These are phyloP conservation scores for Setophaga petechia DNA, from an alignment of 2,113 vertebrate genomes.

Conservation along the genomic window DNA sequence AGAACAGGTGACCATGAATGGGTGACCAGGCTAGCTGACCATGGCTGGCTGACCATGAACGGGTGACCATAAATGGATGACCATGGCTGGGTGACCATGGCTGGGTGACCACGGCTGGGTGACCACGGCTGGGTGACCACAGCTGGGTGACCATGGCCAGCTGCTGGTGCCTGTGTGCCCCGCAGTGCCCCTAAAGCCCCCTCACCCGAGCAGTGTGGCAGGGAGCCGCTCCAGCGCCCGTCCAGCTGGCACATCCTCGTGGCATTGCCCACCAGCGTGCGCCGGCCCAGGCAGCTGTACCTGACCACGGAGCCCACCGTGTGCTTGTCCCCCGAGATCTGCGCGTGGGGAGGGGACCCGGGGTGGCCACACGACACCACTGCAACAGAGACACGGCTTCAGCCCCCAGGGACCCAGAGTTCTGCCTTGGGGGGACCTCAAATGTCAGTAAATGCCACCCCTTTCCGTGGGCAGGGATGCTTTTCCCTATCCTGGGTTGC, in stretches of 20 bases:
- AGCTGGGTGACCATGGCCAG: accelerated
- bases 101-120: accelerated
- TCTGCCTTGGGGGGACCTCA: too few species aligned
- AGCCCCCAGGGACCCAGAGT: accelerated
- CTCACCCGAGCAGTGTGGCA: slow-evolving; percentile 96
- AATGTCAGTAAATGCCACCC: neutral
- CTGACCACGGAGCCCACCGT: slow-evolving; percentile 89
- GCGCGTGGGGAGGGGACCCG: slow-evolving; percentile 86
- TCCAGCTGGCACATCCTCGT: slow-evolving; percentile 94
- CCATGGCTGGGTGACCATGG: accelerated
- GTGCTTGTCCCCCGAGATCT: slow-evolving; percentile 88
- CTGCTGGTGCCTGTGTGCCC: accelerated
- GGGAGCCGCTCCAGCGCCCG: slow-evolving; percentile 93
- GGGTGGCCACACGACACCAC: slow-evolving; percentile 95
- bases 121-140: neutral
- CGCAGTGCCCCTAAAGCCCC: accelerated
- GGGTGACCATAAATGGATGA: accelerated
- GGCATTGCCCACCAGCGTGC: slow-evolving; percentile 86
- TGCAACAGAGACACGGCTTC: slow-evolving; percentile 42
- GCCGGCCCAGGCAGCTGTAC: slow-evolving; percentile 88
- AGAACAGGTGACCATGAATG: accelerated
- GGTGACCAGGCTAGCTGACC: too few species aligned
- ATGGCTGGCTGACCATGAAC: accelerated
- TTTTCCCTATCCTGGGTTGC: neutral
- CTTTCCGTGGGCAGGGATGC: accelerated